Conservation (phyloP, 2,113 vertebrate species). For the Pipa parva region DNA sequence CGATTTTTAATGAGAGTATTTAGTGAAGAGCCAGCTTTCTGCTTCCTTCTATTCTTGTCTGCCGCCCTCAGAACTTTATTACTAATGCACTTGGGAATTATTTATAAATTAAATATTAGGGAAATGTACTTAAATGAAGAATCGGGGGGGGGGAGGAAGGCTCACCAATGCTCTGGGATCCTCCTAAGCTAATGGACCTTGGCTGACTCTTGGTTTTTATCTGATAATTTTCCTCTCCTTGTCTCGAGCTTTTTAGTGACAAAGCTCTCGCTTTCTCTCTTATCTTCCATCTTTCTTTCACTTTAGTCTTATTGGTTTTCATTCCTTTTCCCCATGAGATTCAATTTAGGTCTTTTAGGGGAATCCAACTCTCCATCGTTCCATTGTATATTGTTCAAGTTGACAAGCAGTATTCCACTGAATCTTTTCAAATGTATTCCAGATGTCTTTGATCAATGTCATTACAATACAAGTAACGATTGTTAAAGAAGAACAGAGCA, state of each 20-base stretch:
- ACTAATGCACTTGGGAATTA: slow-evolving; percentile 65
- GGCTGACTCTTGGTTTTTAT: slow-evolving; percentile 20
- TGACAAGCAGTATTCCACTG: too few relatives aligned
- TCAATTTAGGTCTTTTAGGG: too few relatives aligned
- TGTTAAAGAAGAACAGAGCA: too few relatives aligned
- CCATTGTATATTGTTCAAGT: too few relatives aligned
- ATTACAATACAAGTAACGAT: too few relatives aligned
- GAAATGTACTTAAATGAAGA: slow-evolving; percentile 63
- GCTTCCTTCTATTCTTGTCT: slow-evolving; percentile 68
- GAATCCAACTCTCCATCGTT: too few relatives aligned
- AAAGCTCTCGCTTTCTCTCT: not conserved
- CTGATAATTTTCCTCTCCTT: not conserved
- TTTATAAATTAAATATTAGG: slow-evolving; percentile 79
- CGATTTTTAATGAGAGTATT: slow-evolving; percentile 77
- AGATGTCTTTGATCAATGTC: too few relatives aligned
- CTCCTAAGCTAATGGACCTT: slow-evolving; percentile 45
- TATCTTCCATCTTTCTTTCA: not conserved
- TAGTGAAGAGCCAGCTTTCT: slow-evolving; percentile 58
- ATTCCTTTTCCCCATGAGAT: not conserved
- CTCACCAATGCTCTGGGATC: slow-evolving; percentile 46
- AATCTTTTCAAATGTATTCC: too few relatives aligned
- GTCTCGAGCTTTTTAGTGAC: too few relatives aligned
- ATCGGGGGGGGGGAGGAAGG: slow-evolving; percentile 40
- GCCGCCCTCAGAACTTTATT: slow-evolving; percentile 64
- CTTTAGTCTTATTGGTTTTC: not conserved